Base-by-base conservation (phyloP, 2,113 vertebrate genomes). In the Albula glossodonta region DNA sequence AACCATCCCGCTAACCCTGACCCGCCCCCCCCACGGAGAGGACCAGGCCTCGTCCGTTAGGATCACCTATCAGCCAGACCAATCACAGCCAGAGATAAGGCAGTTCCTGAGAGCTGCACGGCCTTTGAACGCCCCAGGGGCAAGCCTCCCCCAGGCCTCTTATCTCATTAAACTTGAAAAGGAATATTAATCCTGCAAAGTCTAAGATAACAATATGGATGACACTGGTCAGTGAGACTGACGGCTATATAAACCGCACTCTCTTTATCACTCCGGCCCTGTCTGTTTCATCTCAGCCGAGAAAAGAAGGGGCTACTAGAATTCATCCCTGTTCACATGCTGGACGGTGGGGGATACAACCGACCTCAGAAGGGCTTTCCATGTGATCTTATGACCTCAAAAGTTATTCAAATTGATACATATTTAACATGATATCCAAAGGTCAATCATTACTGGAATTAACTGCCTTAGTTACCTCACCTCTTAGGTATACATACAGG, bases 91-190 rank as follows among this genome's bases (percentile, higher is more conserved):
- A 96, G 96, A 98, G 95, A 97, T 95, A 97, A 97, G 97, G 93
- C 97, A 97, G 97, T 88, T 95, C 93, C 94, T 96, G 94, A 93
- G 92, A 94, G 96, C 85, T 92, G 93, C 91, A 93, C 93, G 92
- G 96, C 95, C 97, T 97, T 96, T 97, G 94, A 97, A 95, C 93
- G 93, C 94, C 93, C 93, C 94, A 91, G 91, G 93, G 91, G 94
- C 89, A 95, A 88, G 91, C 95, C 94, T 94, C 80, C 93, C 91
- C 92, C 92, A 85, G 89, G 94, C 93, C 94, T 95, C 96, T 96
- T 96, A 97, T 97, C 97, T 98, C 94, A 96, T 97, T 98, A 97
- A 97, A 95, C 95, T 95, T 97, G 96, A 97, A 96, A 95, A 96
- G 95, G 94, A 94, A 96, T 96, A 97, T 97, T 96, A 97, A 96